phyloP scores from a whole-genome alignment of 2,888 invertebrate genomes.

The Cephus runcator region DNA sequence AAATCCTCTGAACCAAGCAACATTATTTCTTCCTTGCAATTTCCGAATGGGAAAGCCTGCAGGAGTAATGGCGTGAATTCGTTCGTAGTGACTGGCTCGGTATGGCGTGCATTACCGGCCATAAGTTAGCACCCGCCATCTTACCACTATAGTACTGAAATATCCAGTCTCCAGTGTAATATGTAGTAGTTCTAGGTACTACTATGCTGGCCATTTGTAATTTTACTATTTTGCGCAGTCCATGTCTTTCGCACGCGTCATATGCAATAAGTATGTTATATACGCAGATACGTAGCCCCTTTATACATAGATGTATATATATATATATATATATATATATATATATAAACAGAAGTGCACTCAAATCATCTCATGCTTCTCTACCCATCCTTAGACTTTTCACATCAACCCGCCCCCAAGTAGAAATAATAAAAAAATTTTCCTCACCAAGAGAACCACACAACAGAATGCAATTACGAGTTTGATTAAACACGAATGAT shows the following conservation, averaged over 20 bases:
- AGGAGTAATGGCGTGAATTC: not conserved
- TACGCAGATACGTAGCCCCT: not conserved
- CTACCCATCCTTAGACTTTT: too few species aligned
- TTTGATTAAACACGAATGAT: not conserved
- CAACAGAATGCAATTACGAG: not conserved
- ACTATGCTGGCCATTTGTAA: not conserved
- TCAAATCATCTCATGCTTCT: too few species aligned
- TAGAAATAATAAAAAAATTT: not conserved
- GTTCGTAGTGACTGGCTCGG: conserved; percentile 3
- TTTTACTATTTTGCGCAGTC: not conserved
- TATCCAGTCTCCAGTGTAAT: conserved; percentile 1
- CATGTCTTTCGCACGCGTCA: not conserved
- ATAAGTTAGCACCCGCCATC: conserved; percentile 4
- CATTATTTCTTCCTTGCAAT: conserved; percentile 5
- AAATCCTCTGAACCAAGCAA: not conserved
- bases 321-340: too few species aligned
- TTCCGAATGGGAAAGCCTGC: conserved; percentile 1
- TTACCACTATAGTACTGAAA: not conserved
- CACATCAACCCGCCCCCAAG: not conserved
- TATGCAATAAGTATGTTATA: not conserved
- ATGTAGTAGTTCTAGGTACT: not conserved
- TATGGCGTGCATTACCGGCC: conserved; percentile 6
- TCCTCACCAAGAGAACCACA: not conserved
- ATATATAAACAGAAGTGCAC: too few species aligned
- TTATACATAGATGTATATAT: not conserved